These are phyloP conservation scores for Isaurus tuberculatus DNA, from an alignment of 92 coral and sea anemone genomes.

Conservation along the genomic window DNA sequence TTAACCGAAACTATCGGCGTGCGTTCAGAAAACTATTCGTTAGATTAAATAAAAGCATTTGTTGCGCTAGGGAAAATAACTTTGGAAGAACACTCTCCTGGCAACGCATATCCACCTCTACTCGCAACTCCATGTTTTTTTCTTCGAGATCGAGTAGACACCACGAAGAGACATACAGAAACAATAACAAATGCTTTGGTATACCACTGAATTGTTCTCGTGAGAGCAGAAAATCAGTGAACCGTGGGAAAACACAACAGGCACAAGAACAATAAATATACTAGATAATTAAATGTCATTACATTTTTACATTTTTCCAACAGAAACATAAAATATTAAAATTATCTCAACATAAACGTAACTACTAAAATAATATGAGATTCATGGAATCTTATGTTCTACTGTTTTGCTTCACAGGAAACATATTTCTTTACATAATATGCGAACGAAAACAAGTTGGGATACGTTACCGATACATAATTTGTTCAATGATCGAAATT, in stretches of 20 bases:
- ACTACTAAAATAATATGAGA: no score
- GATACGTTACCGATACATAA: no score
- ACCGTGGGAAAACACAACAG: not conserved
- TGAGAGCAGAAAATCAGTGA: not conserved
- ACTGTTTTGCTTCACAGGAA: no score
- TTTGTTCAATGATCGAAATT: no score
- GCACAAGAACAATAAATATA: no score
- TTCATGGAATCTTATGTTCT: no score
- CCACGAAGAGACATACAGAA: not conserved
- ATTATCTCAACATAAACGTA: no score
- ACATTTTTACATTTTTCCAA: no score
- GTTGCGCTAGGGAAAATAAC: not conserved
- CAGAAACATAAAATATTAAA: no score
- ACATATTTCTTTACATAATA: no score
- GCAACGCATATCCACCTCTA: not conserved
- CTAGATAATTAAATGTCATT: no score
- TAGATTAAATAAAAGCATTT: not conserved
- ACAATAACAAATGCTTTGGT: not conserved
- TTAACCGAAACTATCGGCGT: constrained; percentile 77
- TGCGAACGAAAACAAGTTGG: no score
- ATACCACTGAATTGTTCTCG: not conserved
- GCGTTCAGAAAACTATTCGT: constrained; percentile 76
- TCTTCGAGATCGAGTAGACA: not conserved
- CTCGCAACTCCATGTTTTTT: constrained; percentile 23
- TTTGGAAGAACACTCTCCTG: not conserved